Evolutionary conservation across 2,113 vertebrate genomes (phyloP).

Genomic region (Psilopsiagon aurifrons): DNA sequence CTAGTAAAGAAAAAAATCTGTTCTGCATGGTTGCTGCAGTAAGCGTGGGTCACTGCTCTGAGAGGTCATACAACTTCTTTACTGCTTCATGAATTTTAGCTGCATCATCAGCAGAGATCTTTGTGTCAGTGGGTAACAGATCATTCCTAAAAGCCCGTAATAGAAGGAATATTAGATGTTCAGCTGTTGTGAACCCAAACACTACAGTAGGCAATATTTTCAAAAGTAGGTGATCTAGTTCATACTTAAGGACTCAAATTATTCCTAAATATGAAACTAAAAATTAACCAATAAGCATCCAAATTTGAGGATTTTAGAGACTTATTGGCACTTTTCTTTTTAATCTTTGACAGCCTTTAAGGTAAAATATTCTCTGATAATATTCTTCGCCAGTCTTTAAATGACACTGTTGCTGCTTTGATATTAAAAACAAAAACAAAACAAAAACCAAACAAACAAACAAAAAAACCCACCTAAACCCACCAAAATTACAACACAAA

Average conservation of each 20-base stretch:
- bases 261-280: neutral
- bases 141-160: neutral
- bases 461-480: too few relatives aligned
- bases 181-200: neutral
- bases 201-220: neutral
- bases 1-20: neutral
- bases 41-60: neutral
- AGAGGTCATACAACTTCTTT: neutral
- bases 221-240: neutral
- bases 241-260: neutral
- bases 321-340: neutral
- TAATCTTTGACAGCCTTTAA: neutral
- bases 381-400: neutral
- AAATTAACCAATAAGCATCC: neutral
- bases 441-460: too few relatives aligned
- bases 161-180: neutral
- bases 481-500: neutral
- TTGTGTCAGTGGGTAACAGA: neutral
- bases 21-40: neutral
- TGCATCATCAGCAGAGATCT: neutral
- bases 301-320: neutral
- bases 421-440: neutral
- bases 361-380: neutral
- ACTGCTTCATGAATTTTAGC: neutral
- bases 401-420: neutral